A percentile compares a stretch with the other conserved stretches of the same genome.
These are phyloP conservation scores for Sceloporus undulatus DNA, from an alignment of 2,113 vertebrate species.

Conservation along the genomic window DNA sequence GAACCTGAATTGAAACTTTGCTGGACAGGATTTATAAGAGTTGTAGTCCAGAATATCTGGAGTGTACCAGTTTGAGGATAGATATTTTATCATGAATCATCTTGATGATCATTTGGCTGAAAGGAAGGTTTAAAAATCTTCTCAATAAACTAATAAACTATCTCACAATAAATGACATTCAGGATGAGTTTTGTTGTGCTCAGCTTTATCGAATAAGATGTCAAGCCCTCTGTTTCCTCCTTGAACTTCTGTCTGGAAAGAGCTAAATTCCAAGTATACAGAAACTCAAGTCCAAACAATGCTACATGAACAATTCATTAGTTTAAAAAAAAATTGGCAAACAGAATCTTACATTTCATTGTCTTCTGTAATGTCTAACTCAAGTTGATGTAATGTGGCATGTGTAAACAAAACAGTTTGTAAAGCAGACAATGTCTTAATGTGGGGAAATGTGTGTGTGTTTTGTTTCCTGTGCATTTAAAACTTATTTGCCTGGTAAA, in stretches of 20 bases:
- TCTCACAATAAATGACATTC: background rate
- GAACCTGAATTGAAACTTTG: too few species aligned
- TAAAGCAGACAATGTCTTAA: constrained; percentile 4
- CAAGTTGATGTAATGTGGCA: background rate
- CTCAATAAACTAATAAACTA: too few species aligned
- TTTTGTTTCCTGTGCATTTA: background rate
- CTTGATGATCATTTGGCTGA: background rate
- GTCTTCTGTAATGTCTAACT: background rate
- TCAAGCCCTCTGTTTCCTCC: background rate
- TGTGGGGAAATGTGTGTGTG: background rate
- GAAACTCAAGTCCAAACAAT: background rate
- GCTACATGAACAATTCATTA: constrained; percentile 8
- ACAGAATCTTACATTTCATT: background rate
- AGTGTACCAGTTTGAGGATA: too few species aligned
- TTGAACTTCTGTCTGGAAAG: background rate
- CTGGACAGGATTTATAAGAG: too few species aligned
- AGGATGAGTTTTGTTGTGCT: background rate
- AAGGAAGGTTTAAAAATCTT: too few species aligned
- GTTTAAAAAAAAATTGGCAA: background rate
- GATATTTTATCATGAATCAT: too few species aligned
- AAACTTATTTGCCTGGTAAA: background rate
- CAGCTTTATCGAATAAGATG: background rate
- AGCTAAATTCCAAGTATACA: background rate
- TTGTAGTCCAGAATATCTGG: too few species aligned
- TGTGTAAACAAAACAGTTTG: constrained; percentile 24